Percentiles rank a stretch among this genome's conserved stretches.
These are phyloP conservation scores for Drosophila prolongata DNA, from an alignment of 2,888 invertebrate species.

Conservation along the genomic window DNA sequence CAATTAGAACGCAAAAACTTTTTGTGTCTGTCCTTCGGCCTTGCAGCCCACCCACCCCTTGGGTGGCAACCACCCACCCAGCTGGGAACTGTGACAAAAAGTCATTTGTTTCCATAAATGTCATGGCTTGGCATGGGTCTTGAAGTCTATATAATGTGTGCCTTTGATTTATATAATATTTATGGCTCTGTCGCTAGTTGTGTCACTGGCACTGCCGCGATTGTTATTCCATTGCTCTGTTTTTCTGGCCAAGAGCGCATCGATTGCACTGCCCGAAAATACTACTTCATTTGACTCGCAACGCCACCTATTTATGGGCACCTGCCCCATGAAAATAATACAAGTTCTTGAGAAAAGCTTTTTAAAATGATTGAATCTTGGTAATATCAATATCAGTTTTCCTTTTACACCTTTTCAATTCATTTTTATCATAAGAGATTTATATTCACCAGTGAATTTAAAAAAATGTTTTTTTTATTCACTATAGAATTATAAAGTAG, in stretches of 20 bases:
- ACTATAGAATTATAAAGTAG: too few relatives aligned
- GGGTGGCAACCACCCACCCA: conserved; percentile 4
- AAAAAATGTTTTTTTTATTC: too few relatives aligned
- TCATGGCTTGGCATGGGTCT: conserved; percentile 56
- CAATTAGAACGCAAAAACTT: conserved; percentile 69
- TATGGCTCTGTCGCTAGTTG: conserved; percentile 26
- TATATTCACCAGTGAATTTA: too few relatives aligned
- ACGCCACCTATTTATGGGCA: conserved; percentile 53
- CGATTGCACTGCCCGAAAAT: conserved; percentile 40
- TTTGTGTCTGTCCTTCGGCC: conserved; percentile 25
- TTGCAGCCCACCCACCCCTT: background rate
- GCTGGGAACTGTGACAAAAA: conserved; percentile 50
- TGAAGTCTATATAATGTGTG: conserved; percentile 55
- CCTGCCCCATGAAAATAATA: conserved; percentile 1
- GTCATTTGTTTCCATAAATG: conserved; percentile 74
- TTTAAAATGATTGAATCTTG: too few relatives aligned
- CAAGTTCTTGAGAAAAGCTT: too few relatives aligned
- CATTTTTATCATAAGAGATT: too few relatives aligned
- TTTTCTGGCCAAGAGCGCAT: conserved; percentile 34
- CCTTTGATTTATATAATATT: conserved; percentile 67
- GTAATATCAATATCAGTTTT: too few relatives aligned
- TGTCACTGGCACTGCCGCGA: conserved; percentile 33
- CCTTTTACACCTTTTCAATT: too few relatives aligned
- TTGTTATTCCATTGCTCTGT: conserved; percentile 30
- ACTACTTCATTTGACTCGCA: background rate